A percentile compares a stretch with the other conserved stretches of the same genome.
These are phyloP conservation scores for Merops nubicus DNA, from an alignment of 2,113 vertebrate genomes.

Conservation along the genomic window DNA sequence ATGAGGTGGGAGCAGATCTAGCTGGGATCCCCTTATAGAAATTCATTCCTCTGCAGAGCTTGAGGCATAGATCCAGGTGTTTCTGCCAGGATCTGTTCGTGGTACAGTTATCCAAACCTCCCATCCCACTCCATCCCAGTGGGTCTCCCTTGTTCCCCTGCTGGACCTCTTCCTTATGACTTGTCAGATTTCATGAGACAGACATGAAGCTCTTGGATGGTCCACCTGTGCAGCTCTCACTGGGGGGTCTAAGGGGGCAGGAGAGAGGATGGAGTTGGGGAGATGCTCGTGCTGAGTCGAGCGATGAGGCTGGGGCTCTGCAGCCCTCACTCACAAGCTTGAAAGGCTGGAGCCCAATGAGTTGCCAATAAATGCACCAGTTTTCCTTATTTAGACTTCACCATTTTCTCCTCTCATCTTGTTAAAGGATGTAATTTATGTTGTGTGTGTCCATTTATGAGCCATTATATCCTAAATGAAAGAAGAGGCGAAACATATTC, in stretches of 20 bases:
- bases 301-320: background rate
- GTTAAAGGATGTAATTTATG: constrained; percentile 68
- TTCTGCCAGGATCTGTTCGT: background rate
- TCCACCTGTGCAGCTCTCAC: background rate
- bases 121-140: background rate
- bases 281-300: rapidly evolving
- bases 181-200: background rate
- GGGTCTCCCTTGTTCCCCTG: background rate
- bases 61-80: rapidly evolving
- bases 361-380: background rate
- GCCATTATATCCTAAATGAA: constrained; percentile 66
- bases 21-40: background rate
- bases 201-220: background rate
- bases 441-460: constrained; percentile 58
- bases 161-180: background rate
- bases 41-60: background rate
- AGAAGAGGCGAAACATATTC: constrained; percentile 62
- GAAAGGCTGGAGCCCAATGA: background rate
- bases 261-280: background rate
- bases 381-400: constrained; percentile 12
- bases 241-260: background rate
- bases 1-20: background rate
- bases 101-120: background rate
- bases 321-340: background rate
- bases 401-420: constrained; percentile 35